phyloP scores from a whole-genome alignment of 1,140 invertebrate genomes.

The Ptiloglossa arizonensis region DNA sequence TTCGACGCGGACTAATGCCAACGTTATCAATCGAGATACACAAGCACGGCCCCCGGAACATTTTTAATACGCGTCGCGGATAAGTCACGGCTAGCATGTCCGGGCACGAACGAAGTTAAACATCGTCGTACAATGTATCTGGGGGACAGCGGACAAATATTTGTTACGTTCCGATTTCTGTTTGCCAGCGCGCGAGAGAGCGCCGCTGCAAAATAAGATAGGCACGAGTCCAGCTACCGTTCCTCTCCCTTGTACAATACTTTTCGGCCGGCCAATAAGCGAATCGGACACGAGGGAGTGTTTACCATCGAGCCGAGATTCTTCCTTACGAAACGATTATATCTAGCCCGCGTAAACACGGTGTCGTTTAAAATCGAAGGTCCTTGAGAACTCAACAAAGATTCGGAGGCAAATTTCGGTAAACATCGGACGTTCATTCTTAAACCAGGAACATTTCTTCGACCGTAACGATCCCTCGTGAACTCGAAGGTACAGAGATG shows the following conservation, averaged over 20 bases:
- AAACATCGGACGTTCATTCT: too few relatives aligned
- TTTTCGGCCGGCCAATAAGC: neutral
- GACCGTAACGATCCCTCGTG: too few relatives aligned
- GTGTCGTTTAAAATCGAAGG: neutral
- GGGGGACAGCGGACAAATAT: constrained; percentile 45
- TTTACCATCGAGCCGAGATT: neutral
- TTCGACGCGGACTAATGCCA: neutral
- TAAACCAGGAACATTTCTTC: too few relatives aligned
- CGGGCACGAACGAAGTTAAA: constrained; percentile 32
- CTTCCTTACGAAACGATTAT: neutral
- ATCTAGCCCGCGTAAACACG: neutral
- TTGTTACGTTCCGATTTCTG: constrained; percentile 52
- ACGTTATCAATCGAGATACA: neutral
- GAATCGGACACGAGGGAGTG: neutral
- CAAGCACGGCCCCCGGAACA: neutral
- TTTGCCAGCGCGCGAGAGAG: constrained; percentile 47
- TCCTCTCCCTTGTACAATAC: constrained; percentile 38
- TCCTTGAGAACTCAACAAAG: neutral
- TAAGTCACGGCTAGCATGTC: constrained; percentile 30
- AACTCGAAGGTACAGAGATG: too few relatives aligned
- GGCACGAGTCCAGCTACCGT: constrained; percentile 19
- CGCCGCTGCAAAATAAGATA: constrained; percentile 46
- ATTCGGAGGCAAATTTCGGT: neutral
- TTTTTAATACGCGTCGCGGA: constrained; percentile 9
- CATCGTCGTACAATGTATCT: constrained; percentile 36